These are phyloP conservation scores for Harlomillsia oculata DNA, from an alignment of 1,140 invertebrate genomes.

Conservation along the genomic window DNA sequence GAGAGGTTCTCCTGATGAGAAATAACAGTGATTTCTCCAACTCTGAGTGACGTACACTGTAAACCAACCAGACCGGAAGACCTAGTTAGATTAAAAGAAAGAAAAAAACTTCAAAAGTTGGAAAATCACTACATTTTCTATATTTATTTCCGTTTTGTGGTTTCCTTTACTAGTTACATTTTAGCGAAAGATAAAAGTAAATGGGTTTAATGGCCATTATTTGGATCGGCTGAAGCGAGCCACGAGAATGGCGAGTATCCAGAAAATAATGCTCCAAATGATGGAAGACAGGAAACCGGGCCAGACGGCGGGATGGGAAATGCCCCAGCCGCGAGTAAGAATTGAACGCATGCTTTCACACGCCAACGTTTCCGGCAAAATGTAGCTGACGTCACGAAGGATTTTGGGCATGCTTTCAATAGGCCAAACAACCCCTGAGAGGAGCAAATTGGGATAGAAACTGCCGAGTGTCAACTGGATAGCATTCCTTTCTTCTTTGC, in stretches of 20 bases:
- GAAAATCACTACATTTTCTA: too few species aligned
- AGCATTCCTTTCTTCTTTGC: conserved; percentile 80
- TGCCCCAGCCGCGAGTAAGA: conserved; percentile 77
- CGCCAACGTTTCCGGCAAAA: conserved; percentile 79
- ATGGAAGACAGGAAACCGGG: conserved; percentile 76
- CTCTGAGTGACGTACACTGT: too few species aligned
- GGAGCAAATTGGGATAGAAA: conserved; percentile 81
- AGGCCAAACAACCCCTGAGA: conserved; percentile 86
- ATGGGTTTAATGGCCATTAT: too few species aligned
- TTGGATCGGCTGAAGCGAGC: conserved; percentile 45
- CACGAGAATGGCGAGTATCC: conserved; percentile 68
- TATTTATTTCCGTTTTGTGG: too few species aligned
- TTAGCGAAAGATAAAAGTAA: too few species aligned
- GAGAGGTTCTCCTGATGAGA: too few species aligned
- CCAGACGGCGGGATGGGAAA: conserved; percentile 72
- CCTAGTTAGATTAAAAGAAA: too few species aligned
- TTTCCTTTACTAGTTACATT: too few species aligned
- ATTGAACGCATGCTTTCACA: conserved; percentile 80
- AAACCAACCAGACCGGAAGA: too few species aligned
- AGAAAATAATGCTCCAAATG: conserved; percentile 75
- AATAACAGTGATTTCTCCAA: too few species aligned
- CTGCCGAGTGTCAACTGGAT: conserved; percentile 86
- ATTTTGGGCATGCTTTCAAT: conserved; percentile 83
- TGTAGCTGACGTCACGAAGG: conserved; percentile 62
- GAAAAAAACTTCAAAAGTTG: too few species aligned